Evolutionary conservation across 2,113 vertebrate genomes (phyloP).

Genomic region (Ranitomeya imitator): DNA sequence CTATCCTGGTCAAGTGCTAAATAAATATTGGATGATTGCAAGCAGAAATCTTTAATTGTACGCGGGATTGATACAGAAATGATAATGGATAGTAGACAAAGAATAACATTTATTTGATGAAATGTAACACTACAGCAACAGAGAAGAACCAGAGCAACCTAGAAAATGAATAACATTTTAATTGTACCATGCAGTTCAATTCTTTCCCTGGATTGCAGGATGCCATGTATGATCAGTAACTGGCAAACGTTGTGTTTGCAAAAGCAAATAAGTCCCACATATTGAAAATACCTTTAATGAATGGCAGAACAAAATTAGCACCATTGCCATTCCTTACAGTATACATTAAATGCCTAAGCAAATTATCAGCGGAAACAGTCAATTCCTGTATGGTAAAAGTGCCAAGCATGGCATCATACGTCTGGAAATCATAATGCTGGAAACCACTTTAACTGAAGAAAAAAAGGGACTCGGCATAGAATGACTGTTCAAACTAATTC

Average conservation of each 20-base stretch:
- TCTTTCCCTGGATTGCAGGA: not conserved
- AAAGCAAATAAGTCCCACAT: not conserved
- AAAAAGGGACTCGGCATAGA: no score
- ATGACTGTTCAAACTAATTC: no score
- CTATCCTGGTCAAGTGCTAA: no score
- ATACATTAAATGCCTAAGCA: constrained; percentile 8
- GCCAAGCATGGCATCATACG: not conserved
- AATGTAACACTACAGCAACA: not conserved
- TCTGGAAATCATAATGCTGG: not conserved
- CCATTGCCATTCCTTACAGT: constrained; percentile 39
- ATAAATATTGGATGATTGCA: no score
- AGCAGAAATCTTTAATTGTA: no score
- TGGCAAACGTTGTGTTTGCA: not conserved
- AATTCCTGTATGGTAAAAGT: not conserved
- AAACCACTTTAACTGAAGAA: no score
- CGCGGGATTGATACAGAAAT: not conserved
- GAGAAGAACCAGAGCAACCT: not conserved
- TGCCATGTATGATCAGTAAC: not conserved
- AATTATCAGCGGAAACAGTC: not conserved
- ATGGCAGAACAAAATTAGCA: constrained; percentile 43
- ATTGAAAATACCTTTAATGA: constrained; percentile 35
- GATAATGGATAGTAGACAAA: not conserved
- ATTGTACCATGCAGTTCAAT: no score
- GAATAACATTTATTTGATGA: no score
- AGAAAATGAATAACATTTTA: no score